Evolutionary conservation across 2,797 vertebrate species (phyloP), one percentile per base, ranked within the genome.

Genomic region (Siniperca undulata): DNA sequence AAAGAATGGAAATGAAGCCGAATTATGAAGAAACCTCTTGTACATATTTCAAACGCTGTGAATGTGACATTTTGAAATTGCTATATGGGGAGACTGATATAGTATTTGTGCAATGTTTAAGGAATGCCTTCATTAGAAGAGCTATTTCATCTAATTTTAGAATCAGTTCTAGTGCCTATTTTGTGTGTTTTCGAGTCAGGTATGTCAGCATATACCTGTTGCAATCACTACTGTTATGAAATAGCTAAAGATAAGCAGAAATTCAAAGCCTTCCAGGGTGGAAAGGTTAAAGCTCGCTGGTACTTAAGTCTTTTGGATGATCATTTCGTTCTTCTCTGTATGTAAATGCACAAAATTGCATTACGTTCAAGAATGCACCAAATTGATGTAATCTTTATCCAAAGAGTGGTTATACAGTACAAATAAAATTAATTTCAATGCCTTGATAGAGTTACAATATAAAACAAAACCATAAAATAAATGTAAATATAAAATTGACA

Each of bases 1-100:
- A 84, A 89, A 91, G 71, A 92, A 65, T 82, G 74, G 70, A 91
- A 86, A 85, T 24, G 14, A 72, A 74, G 50, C 1, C 1, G 3
- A 77, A 78, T 73, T 66, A 74, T 85, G 84, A 80, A 36, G 75
- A 88, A 82, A 86, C 67, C 14, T 55, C 30, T 10, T 2, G 60
- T 12, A 68, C 20, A 22, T 36, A 66, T 74, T 70, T 80, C 8
- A 53, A 50, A 76, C n/a, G 22, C 16, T 67, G 38, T 69, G n/a
- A 68, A 59, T 38, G 42, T 82, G 78, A 81, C 61, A 86, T 90
- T 86, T 65, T 14, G 34, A 77, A 64, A 42, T 36, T 52, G 30
- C 44, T 34, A 3, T 17, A 22, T 34, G 16, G 56, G 27, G 53
- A 44, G 58, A 14, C 5, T 1, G 48, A 48, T 55, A 42, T 55